Conservation (phyloP, 2,113 vertebrate genomes). For the Chloroceryle aenea region DNA sequence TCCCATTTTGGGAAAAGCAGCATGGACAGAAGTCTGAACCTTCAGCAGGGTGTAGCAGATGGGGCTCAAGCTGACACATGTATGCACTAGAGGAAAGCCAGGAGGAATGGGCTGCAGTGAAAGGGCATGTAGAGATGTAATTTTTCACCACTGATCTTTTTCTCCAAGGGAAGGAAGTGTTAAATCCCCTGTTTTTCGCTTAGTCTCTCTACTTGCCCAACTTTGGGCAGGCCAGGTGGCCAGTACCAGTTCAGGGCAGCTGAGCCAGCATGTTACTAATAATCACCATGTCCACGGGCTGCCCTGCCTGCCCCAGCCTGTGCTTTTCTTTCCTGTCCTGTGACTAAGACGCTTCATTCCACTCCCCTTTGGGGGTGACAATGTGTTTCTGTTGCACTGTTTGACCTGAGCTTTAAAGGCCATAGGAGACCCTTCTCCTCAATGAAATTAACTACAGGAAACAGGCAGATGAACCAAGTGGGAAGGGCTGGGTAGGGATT, state of each 20-base stretch:
- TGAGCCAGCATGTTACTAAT: rapidly evolving
- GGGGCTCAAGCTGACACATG: background rate
- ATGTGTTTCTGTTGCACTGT: background rate
- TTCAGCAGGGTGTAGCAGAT: background rate
- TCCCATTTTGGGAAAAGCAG: background rate
- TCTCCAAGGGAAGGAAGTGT: background rate
- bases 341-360: background rate
- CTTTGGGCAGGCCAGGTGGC: background rate
- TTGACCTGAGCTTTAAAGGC: background rate
- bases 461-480: background rate
- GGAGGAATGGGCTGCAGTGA: too few relatives aligned
- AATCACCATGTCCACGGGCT: background rate
- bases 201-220: background rate
- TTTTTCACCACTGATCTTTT: background rate
- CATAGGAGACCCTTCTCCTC: background rate
- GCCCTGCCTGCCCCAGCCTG: background rate
- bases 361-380: background rate
- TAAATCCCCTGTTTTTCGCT: background rate
- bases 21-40: background rate
- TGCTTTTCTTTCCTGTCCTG: background rate
- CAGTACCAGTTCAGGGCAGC: background rate
- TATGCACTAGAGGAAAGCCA: background rate
- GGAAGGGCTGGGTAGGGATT: background rate
- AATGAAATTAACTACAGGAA: background rate
- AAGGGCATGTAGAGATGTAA: background rate